These are phyloP conservation scores for Pangasius larnaudii DNA, from an alignment of 2,797 vertebrate genomes.

Conservation along the genomic window DNA sequence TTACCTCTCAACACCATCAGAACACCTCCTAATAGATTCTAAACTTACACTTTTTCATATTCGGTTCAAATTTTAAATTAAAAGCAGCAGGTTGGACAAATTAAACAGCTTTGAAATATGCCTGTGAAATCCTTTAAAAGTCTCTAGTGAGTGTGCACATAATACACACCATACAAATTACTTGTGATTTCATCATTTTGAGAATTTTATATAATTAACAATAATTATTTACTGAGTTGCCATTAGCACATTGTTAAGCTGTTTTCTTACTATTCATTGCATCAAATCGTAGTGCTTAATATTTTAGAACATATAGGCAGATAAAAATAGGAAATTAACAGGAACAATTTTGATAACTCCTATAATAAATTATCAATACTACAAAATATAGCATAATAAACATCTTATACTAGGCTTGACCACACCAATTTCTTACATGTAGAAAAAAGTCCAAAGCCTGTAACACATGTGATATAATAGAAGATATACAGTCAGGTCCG, in stretches of 20 bases:
- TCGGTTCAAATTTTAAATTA: slow-evolving; percentile 27
- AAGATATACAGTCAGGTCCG: not conserved
- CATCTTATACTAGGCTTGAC: not conserved
- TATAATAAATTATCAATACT: not conserved
- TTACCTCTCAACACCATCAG: slow-evolving; percentile 37
- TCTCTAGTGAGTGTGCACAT: not conserved
- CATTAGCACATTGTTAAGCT: not conserved
- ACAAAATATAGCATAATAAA: not conserved
- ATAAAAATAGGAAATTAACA: not conserved
- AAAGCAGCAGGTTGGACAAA: slow-evolving; percentile 28
- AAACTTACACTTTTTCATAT: slow-evolving; percentile 39
- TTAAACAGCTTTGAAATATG: slow-evolving; percentile 29
- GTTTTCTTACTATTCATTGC: not conserved
- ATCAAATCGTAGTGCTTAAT: not conserved
- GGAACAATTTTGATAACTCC: not conserved
- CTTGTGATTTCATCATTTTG: not conserved
- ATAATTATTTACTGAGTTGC: not conserved
- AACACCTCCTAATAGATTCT: slow-evolving; percentile 48
- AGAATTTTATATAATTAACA: not conserved
- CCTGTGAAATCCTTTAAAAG: not conserved
- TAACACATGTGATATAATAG: not conserved
- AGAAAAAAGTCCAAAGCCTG: not conserved
- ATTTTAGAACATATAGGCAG: not conserved
- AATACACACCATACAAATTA: slow-evolving; percentile 14
- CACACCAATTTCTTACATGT: not conserved